A percentile compares a stretch with the other conserved stretches of the same genome.
These are phyloP conservation scores for Lasiurus borealis DNA, from an alignment of 2,113 vertebrate species.

Conservation along the genomic window DNA sequence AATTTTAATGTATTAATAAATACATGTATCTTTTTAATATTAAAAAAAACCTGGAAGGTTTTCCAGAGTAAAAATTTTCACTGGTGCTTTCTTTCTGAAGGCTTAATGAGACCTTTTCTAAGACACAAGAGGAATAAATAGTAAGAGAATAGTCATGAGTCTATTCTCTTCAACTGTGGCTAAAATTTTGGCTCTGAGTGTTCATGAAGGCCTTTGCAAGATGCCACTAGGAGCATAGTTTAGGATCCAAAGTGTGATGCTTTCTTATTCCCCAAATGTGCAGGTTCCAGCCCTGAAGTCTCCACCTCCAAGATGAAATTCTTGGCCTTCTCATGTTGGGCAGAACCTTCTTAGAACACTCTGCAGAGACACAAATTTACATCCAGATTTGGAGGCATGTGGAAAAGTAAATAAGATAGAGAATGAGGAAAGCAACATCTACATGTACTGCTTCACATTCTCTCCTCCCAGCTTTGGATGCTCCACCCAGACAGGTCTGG, in stretches of 20 bases:
- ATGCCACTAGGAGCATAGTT: neutral
- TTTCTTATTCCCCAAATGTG: neutral
- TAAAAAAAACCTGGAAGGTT: neutral
- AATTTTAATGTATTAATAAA: slow-evolving; percentile 13
- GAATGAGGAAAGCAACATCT: neutral
- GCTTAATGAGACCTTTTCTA: neutral
- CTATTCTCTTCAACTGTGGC: neutral
- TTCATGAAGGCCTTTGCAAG: neutral
- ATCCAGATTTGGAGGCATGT: neutral
- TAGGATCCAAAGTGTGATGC: neutral
- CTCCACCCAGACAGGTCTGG: too few species aligned
- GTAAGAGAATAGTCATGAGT: neutral
- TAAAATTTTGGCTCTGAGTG: neutral
- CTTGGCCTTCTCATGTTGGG: neutral
- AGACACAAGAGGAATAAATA: neutral
- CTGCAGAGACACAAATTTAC: neutral
- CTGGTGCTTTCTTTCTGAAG: neutral
- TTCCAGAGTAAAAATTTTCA: neutral
- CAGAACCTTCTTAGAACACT: neutral
- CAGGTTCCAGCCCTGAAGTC: neutral
- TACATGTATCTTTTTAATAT: neutral
- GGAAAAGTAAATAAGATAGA: neutral
- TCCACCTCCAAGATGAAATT: neutral
- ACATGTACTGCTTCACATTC: accelerated
- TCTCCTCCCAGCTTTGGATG: neutral